These are phyloP conservation scores for Dendroctonus valens DNA, from an alignment of 1,140 invertebrate species.

Conservation along the genomic window DNA sequence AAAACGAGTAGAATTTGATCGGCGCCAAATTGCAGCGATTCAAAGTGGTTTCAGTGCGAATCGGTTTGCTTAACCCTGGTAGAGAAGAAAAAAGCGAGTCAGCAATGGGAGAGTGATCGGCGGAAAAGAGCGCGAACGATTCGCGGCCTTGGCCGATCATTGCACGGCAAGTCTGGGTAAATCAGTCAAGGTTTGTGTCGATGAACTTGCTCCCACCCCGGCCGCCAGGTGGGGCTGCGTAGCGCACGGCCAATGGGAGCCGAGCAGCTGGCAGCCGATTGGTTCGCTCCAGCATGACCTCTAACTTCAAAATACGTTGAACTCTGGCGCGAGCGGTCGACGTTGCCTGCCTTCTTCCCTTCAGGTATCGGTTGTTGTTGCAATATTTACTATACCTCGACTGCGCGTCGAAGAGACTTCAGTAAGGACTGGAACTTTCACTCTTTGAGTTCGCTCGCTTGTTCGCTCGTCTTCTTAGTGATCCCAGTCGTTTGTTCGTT, in stretches of 20 bases:
- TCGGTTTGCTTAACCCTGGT: no score
- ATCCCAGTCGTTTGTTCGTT: constrained; percentile 10
- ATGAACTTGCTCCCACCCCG: constrained; percentile 56
- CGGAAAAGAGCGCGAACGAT: constrained; percentile 33
- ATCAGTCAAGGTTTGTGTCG: constrained; percentile 68
- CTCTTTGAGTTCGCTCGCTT: constrained; percentile 40
- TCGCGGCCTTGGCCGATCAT: constrained; percentile 58
- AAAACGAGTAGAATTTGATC: no score
- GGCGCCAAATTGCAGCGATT: no score
- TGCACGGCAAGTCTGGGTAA: constrained; percentile 59
- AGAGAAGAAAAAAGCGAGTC: not conserved
- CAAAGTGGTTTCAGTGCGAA: no score
- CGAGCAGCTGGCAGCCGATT: constrained; percentile 38
- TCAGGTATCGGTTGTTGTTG: constrained; percentile 48
- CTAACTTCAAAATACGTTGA: constrained; percentile 63
- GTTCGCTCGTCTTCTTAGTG: no score
- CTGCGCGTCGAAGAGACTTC: constrained; percentile 40
- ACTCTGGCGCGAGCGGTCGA: constrained; percentile 48
- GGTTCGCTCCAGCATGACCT: constrained; percentile 53
- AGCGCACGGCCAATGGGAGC: constrained; percentile 46
- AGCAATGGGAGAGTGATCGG: constrained; percentile 33
- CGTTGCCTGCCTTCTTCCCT: constrained; percentile 42
- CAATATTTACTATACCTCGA: constrained; percentile 50
- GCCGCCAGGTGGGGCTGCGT: constrained; percentile 41
- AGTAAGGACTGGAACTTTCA: constrained; percentile 51